A percentile compares a stretch with the other conserved stretches of the same genome.
These are phyloP conservation scores for Ianthella basta DNA, from an alignment of 37 sponge, comb jelly and placozoan species.

Conservation along the genomic window DNA sequence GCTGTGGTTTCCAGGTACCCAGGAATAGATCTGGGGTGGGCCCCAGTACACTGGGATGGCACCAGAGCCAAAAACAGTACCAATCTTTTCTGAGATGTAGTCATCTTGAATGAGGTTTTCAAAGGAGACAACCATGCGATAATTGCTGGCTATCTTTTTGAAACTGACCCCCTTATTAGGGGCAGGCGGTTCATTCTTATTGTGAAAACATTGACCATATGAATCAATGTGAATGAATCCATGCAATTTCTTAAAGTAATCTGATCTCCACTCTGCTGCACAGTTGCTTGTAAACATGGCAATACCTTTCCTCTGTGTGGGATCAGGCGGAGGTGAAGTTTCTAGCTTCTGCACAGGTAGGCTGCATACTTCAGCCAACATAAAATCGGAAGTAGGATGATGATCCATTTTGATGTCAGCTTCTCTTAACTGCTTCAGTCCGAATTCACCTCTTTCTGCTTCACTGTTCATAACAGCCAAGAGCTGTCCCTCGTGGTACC, in stretches of 20 bases:
- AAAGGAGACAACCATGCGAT: not conserved
- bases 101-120: not conserved
- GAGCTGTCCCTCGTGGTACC: too few relatives aligned
- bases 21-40: not conserved
- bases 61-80: not conserved
- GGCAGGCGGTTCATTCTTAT: not conserved
- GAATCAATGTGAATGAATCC: not conserved
- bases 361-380: too few relatives aligned
- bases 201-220: not conserved
- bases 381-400: too few relatives aligned
- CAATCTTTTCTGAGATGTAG: not conserved
- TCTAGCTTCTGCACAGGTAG: too few relatives aligned
- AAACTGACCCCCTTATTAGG: not conserved
- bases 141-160: not conserved
- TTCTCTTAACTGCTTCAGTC: too few relatives aligned
- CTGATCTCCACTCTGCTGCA: not conserved
- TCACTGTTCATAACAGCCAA: too few relatives aligned
- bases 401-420: too few relatives aligned
- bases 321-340: too few relatives aligned
- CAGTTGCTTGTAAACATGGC: not conserved
- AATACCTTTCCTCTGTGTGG: too few relatives aligned
- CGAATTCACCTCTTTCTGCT: too few relatives aligned
- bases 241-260: not conserved
- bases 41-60: not conserved
- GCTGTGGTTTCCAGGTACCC: slow-evolving; percentile 18